phyloP scores from a whole-genome alignment of 2,888 invertebrate genomes.

The Leucoma salicis region DNA sequence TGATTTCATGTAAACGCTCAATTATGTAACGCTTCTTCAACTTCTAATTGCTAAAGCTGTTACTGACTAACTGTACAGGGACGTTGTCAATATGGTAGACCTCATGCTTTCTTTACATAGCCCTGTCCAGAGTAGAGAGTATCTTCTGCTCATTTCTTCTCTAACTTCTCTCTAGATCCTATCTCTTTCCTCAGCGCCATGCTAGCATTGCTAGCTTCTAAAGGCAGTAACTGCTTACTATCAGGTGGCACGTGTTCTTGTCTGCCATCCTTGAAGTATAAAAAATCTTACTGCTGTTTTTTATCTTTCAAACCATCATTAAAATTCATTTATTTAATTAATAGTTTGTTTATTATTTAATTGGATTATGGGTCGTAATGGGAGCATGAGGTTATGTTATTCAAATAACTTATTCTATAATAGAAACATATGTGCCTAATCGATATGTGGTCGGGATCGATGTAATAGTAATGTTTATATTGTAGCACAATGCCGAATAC shows the following conservation, averaged over 20 bases:
- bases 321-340: not conserved
- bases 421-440: not conserved
- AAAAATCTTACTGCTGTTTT: too few relatives aligned
- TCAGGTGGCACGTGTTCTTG: too few relatives aligned
- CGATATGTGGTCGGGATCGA: not conserved
- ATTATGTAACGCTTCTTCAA: conserved; percentile 26
- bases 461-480: conserved; percentile 22
- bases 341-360: not conserved
- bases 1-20: conserved; percentile 31
- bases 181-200: too few relatives aligned
- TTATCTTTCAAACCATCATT: too few relatives aligned
- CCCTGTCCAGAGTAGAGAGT: too few relatives aligned
- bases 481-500: conserved; percentile 86
- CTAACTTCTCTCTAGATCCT: too few relatives aligned
- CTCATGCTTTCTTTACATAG: conserved; percentile 1
- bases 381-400: not conserved
- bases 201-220: too few relatives aligned
- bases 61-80: not conserved
- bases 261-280: too few relatives aligned
- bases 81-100: not conserved
- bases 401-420: not conserved
- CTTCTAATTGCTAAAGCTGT: conserved; percentile 8
- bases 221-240: too few relatives aligned
- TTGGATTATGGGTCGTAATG: not conserved
- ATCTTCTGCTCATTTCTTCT: too few relatives aligned